These are phyloP conservation scores for Pseudochromis fuscus DNA, from an alignment of 2,797 vertebrate species.

Conservation along the genomic window DNA sequence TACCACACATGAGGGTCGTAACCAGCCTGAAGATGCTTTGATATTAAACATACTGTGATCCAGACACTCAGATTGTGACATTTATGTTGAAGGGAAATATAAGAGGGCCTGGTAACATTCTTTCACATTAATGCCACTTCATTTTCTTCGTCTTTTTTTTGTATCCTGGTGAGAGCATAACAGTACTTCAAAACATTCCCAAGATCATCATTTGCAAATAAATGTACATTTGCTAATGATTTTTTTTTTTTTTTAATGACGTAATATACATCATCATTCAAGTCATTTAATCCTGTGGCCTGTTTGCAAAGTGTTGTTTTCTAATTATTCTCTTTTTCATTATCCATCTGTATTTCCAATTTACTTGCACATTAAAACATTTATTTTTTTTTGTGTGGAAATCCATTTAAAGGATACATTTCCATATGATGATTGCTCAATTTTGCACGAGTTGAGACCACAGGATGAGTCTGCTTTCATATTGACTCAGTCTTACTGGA, in stretches of 20 bases:
- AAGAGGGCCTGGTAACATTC: constrained; percentile 70
- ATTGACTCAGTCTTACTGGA: constrained; percentile 71
- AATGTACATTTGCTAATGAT: constrained; percentile 65
- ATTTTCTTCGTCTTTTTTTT: constrained; percentile 28
- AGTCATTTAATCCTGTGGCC: constrained; percentile 67
- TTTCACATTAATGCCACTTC: constrained; percentile 62
- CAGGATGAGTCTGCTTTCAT: constrained; percentile 76
- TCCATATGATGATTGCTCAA: constrained; percentile 65
- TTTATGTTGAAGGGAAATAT: constrained; percentile 55
- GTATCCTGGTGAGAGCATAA: constrained; percentile 66
- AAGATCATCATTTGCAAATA: constrained; percentile 72
- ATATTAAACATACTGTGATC: constrained; percentile 57
- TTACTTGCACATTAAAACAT: constrained; percentile 64
- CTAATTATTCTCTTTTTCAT: constrained; percentile 62
- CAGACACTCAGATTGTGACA: constrained; percentile 60
- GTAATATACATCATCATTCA: constrained; percentile 71
- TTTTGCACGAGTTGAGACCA: constrained; percentile 76
- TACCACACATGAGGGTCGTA: constrained; percentile 44
- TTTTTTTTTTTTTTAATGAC: constrained; percentile 41
- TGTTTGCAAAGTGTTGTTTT: constrained; percentile 68
- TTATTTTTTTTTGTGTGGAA: constrained; percentile 57
- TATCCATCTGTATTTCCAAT: constrained; percentile 61
- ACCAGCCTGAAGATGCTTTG: constrained; percentile 50
- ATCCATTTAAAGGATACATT: constrained; percentile 71
- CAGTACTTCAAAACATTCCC: constrained; percentile 76